Percentiles rank a stretch among this genome's conserved stretches.
Conservation (phyloP, 2,113 vertebrate species). For the Colossoma macropomum region DNA sequence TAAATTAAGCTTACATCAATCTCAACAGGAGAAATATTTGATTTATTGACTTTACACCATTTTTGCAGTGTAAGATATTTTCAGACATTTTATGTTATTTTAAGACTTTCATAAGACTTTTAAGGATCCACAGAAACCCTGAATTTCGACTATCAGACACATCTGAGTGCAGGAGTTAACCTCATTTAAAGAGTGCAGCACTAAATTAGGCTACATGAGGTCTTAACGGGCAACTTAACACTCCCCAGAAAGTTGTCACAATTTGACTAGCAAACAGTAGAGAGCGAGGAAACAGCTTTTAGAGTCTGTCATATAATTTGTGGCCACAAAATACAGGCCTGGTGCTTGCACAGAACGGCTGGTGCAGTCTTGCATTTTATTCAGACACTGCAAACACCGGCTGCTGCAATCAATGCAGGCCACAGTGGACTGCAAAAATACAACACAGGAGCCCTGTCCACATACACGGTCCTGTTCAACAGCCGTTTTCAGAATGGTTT, state of each 20-base stretch:
- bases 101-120: not conserved
- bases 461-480: not conserved
- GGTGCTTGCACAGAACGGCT: not conserved
- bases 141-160: not conserved
- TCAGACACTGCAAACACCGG: slow-evolving; percentile 21
- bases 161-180: not conserved
- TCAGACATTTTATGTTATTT: too few relatives aligned
- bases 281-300: slow-evolving; percentile 31
- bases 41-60: too few relatives aligned
- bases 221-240: slow-evolving; percentile 83
- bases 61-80: too few relatives aligned
- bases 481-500: not conserved
- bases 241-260: slow-evolving; percentile 96
- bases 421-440: not conserved
- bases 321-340: slow-evolving; percentile 34
- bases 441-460: not conserved
- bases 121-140: not conserved
- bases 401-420: not conserved
- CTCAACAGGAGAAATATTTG: too few relatives aligned
- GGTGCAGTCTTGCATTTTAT: slow-evolving; percentile 21
- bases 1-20: too few relatives aligned
- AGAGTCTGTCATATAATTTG: slow-evolving; percentile 41
- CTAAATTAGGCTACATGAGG: not conserved
- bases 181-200: not conserved
- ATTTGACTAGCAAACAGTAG: slow-evolving; percentile 68